Percentiles rank a stretch among this genome's conserved stretches.
Conservation (phyloP, 2,797 vertebrate genomes). For the Sebastes nivosus region DNA sequence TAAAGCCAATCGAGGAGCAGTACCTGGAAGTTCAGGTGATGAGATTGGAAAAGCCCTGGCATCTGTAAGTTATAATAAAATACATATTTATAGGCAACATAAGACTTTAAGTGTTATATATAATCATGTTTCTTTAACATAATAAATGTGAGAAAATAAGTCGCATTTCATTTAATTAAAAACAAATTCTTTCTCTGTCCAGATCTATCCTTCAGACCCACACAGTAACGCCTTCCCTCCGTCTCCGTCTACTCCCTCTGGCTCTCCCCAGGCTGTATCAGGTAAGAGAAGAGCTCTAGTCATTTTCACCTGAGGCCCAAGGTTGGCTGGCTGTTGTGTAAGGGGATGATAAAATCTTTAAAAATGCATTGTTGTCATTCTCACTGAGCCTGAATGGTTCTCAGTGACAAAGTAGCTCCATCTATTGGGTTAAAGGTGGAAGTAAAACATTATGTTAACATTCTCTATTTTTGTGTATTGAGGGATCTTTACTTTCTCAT, state of each 20-base stretch:
- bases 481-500: neutral
- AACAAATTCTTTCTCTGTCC: slow-evolving; percentile 33
- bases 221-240: slow-evolving; percentile 93
- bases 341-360: slow-evolving; percentile 21
- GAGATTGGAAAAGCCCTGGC: slow-evolving; percentile 97
- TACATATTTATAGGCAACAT: neutral
- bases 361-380: slow-evolving; percentile 23
- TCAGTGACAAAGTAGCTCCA: slow-evolving; percentile 44
- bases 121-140: neutral
- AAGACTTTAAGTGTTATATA: neutral
- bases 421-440: slow-evolving; percentile 50
- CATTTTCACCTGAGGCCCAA: slow-evolving; percentile 27
- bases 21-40: slow-evolving; percentile 93
- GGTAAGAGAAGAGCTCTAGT: slow-evolving; percentile 77
- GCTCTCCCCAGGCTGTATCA: slow-evolving; percentile 94
- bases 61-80: slow-evolving; percentile 86
- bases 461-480: neutral
- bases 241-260: slow-evolving; percentile 92
- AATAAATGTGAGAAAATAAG: neutral
- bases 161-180: slow-evolving; percentile 1
- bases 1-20: slow-evolving; percentile 86
- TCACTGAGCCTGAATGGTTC: neutral
- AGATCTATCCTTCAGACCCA: slow-evolving; percentile 97
- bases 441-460: slow-evolving; percentile 11
- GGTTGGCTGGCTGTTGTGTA: slow-evolving; percentile 27